Conservation (phyloP, 92 coral and sea anemone genomes). For the Pocillopora grandis region DNA sequence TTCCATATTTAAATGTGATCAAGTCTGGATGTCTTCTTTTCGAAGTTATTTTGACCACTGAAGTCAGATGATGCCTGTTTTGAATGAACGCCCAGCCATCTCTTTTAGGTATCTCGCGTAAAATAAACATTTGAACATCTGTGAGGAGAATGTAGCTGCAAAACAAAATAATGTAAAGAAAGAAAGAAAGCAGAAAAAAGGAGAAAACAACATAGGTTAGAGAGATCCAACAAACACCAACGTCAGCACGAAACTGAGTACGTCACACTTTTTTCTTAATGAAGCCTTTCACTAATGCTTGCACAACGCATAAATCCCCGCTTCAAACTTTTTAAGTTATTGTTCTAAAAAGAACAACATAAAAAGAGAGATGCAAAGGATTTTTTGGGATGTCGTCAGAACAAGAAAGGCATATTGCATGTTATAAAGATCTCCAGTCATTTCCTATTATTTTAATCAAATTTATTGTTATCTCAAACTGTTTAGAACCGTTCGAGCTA, state of each 20-base stretch:
- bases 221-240: not conserved
- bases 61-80: slow-evolving; percentile 76
- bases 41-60: slow-evolving; percentile 86
- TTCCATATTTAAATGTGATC: slow-evolving; percentile 86
- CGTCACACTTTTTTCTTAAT: too few species aligned
- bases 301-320: too few species aligned
- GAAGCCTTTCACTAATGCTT: too few species aligned
- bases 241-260: not conserved
- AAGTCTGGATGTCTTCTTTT: slow-evolving; percentile 93
- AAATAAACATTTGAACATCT: slow-evolving; percentile 85
- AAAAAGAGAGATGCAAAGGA: too few species aligned
- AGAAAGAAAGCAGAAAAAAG: not conserved
- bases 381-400: too few species aligned
- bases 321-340: too few species aligned
- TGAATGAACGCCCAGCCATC: slow-evolving; percentile 95
- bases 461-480: too few species aligned
- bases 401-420: too few species aligned
- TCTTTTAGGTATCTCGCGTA: slow-evolving; percentile 83
- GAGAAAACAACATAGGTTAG: slow-evolving; percentile 3
- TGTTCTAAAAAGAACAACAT: too few species aligned
- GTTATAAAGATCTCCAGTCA: too few species aligned
- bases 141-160: slow-evolving; percentile 86
- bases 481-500: too few species aligned
- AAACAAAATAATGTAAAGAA: not conserved
- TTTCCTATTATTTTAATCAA: too few species aligned